Percentiles rank a stretch among this genome's conserved stretches.
Evolutionary conservation across 2,888 invertebrate species (phyloP).

Genomic region (Sclerodermus sp.): DNA sequence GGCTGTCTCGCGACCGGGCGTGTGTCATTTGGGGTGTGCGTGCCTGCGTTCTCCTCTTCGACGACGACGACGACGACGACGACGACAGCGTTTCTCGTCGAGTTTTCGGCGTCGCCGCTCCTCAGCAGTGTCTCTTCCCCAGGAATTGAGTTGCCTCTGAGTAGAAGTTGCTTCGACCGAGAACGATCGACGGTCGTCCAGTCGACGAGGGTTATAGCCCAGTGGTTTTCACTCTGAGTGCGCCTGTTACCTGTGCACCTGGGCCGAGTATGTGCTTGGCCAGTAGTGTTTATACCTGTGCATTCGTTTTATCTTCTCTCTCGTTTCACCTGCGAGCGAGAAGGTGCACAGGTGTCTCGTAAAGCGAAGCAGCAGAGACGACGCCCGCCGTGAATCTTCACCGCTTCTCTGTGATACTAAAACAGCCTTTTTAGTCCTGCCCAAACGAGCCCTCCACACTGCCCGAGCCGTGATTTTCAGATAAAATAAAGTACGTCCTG

Average conservation of each 20-base stretch:
- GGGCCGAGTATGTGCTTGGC: too few species aligned
- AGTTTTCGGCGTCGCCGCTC: slow-evolving; percentile 14
- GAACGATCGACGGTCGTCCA: too few species aligned
- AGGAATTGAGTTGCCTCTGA: slow-evolving; percentile 24
- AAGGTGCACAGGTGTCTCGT: slow-evolving; percentile 30
- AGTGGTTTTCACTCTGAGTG: too few species aligned
- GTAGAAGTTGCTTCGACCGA: too few species aligned
- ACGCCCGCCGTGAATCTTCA: slow-evolving; percentile 17
- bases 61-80: slow-evolving; percentile 13
- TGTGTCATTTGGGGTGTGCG: slow-evolving; percentile 26
- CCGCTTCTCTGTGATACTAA: slow-evolving; percentile 6
- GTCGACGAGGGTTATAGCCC: too few species aligned
- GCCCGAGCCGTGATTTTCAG: slow-evolving; percentile 12
- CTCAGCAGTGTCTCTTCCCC: slow-evolving; percentile 9
- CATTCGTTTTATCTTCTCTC: too few species aligned
- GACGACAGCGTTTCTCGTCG: slow-evolving; percentile 11
- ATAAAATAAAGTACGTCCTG: too few species aligned
- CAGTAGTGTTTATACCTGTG: too few species aligned
- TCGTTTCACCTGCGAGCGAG: slow-evolving; percentile 30
- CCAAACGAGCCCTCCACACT: slow-evolving; percentile 18
- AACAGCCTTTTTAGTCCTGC: slow-evolving; percentile 16
- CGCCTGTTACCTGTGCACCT: too few species aligned
- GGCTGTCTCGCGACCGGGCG: slow-evolving; percentile 6
- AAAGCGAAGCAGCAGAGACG: slow-evolving; percentile 28
- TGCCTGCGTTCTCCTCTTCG: slow-evolving; percentile 12